Base-by-base conservation (phyloP, 2,113 vertebrate species). In the Melanerpes formicivorus region DNA sequence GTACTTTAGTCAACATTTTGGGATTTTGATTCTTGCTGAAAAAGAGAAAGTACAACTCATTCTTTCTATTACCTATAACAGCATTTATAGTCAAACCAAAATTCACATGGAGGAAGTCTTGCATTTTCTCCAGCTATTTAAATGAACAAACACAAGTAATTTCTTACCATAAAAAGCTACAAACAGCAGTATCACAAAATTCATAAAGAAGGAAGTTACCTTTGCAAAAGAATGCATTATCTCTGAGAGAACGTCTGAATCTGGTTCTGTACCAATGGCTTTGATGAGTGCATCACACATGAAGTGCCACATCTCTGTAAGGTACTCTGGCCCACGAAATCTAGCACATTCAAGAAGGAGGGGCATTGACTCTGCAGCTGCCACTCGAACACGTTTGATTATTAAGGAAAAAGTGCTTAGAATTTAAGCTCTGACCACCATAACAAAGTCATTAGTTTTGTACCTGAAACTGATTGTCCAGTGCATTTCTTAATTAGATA, bases 171-270 rank as follows among this genome's bases (percentile, higher is more conserved):
- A 66, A 72, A 90, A 89, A 75, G 21, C 10, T 40, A 64, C 0
- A 0, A 65, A 46, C 29, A 46, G 26, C 29, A 78, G 58, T 0
- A 0, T 13, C 32, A 34, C 26, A n/a, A 21, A 30, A 72, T 14
- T 5, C 9, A 5, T 25, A 69, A 30, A 22, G 58, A 64, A 60
- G 23, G 71, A n/a, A 56, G 3, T 96, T 94, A 99, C 99, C 98
- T 99, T 99, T 50, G 99, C 99, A 81, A 99, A 99, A 21, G 99
- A 99, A 95, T 99, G 99, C 99, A 99, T 99, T 88, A 99, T 99
- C 97, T 99, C 99, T 3, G 99, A 99, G 56, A 99, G 98, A 85
- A 99, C 99, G 46, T 99, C 99, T 0, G 99, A 99, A 91, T 99
- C 99, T 1, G 99, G 99, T 78, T 99, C 99, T 0, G 99, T 99